Evolutionary conservation across 2,888 invertebrate species (phyloP).

Genomic region (Xiphydria camelus): DNA sequence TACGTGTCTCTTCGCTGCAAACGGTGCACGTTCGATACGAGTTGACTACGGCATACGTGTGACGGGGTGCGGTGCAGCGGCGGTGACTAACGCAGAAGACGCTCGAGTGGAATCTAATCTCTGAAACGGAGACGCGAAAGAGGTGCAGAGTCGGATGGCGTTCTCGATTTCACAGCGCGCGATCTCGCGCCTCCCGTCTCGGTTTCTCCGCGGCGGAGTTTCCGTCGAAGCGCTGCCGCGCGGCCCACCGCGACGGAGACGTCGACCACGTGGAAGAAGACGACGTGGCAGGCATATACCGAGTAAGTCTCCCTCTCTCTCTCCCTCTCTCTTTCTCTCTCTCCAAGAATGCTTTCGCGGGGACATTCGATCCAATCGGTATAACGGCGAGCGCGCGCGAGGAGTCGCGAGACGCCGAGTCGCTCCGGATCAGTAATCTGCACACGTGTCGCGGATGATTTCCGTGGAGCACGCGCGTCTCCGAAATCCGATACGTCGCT

Average conservation of each 20-base stretch:
- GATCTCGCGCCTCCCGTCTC: slow-evolving; percentile 1
- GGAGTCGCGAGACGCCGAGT: neutral
- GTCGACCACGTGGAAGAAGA: slow-evolving; percentile 16
- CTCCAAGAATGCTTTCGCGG: slow-evolving; percentile 38
- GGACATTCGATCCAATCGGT: slow-evolving; percentile 44
- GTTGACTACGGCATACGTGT: too few relatives aligned
- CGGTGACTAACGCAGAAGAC: slow-evolving; percentile 25
- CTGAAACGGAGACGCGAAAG: neutral
- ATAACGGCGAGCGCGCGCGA: slow-evolving; percentile 3
- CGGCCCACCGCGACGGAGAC: too few relatives aligned
- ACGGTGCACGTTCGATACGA: too few relatives aligned
- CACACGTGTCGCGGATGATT: slow-evolving; percentile 13
- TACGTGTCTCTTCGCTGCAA: too few relatives aligned
- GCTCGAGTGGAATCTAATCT: slow-evolving; percentile 24
- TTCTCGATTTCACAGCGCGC: slow-evolving; percentile 7
- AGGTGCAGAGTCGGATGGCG: neutral
- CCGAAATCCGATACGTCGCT: slow-evolving; percentile 22
- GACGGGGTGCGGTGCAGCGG: too few relatives aligned
- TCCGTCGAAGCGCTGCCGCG: too few relatives aligned
- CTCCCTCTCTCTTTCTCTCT: too few relatives aligned
- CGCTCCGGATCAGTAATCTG: slow-evolving; percentile 11
- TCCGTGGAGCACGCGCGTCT: slow-evolving; percentile 9
- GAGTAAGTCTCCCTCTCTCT: too few relatives aligned
- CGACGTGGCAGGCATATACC: slow-evolving; percentile 1
- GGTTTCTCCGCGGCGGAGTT: slow-evolving; percentile 13